A percentile compares a stretch with the other conserved stretches of the same genome.
These are phyloP conservation scores for Clivina fossor DNA, from an alignment of 2,888 invertebrate genomes.

Conservation along the genomic window DNA sequence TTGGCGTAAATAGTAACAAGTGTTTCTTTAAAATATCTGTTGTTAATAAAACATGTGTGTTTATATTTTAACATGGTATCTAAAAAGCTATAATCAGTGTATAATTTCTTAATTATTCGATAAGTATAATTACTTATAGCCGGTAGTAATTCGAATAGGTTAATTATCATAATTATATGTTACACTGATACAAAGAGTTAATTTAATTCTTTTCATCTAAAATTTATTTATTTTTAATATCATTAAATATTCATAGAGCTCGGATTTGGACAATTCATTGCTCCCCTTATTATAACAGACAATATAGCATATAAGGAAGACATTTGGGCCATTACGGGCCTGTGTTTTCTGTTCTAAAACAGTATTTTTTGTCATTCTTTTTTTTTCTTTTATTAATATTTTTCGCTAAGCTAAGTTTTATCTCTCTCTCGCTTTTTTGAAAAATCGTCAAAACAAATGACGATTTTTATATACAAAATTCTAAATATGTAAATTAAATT, in stretches of 20 bases:
- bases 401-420: constrained; percentile 25
- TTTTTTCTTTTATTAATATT: too few relatives aligned
- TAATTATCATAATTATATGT: too few relatives aligned
- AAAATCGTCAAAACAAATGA: constrained; percentile 22
- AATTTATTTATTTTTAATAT: constrained; percentile 6
- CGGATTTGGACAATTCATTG: constrained; percentile 34
- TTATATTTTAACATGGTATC: too few relatives aligned
- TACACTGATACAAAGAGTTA: constrained; percentile 31
- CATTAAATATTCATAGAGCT: constrained; percentile 27
- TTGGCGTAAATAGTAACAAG: too few relatives aligned
- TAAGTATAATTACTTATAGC: constrained; percentile 31
- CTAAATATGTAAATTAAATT: too few relatives aligned
- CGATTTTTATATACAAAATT: constrained; percentile 30
- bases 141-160: constrained; percentile 31
- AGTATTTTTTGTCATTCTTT: too few relatives aligned
- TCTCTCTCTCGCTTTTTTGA: not conserved
- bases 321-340: constrained; percentile 31
- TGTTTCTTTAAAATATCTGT: too few relatives aligned
- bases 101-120: constrained; percentile 30
- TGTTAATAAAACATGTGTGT: too few relatives aligned
- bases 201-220: constrained; percentile 3
- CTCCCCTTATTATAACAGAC: constrained; percentile 34
- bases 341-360: constrained; percentile 32
- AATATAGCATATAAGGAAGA: constrained; percentile 33
- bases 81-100: constrained; percentile 32